A percentile compares a stretch with the other conserved stretches of the same genome.
Evolutionary conservation across 2,113 vertebrate species (phyloP).

Genomic region (Oxygymnocypris stewartii): DNA sequence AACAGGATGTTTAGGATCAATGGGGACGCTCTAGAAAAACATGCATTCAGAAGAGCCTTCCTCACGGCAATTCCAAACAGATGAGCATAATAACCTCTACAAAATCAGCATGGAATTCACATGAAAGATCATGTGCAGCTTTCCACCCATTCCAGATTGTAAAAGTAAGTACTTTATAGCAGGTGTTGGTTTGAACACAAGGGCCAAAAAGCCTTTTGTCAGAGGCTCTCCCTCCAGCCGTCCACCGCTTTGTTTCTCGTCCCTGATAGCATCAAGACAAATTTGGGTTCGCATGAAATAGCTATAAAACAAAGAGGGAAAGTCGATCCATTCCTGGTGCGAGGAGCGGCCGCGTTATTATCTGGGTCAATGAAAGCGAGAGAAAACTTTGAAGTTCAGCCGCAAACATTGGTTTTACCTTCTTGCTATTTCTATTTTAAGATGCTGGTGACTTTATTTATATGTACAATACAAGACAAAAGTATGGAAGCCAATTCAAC

Average conservation of each 20-base stretch:
- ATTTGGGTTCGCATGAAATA: conserved; percentile 50
- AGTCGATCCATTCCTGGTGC: conserved; percentile 23
- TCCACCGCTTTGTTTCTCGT: conserved; percentile 6
- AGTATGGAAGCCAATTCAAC: not conserved
- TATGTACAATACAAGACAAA: not conserved
- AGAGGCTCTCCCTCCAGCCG: conserved; percentile 22
- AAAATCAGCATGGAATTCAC: conserved; percentile 69
- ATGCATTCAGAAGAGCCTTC: conserved; percentile 49
- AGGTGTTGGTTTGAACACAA: conserved; percentile 59
- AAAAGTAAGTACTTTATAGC: conserved; percentile 55
- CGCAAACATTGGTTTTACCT: conserved; percentile 50
- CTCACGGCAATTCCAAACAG: conserved; percentile 76
- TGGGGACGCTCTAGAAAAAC: not conserved
- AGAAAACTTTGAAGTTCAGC: conserved; percentile 54
- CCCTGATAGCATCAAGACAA: conserved; percentile 50
- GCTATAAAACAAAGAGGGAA: conserved; percentile 39
- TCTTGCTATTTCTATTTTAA: not conserved
- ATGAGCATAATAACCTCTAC: conserved; percentile 75
- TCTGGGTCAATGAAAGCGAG: conserved; percentile 43
- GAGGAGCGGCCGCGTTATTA: conserved; percentile 27
- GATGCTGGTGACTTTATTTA: not conserved
- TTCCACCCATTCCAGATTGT: conserved; percentile 61
- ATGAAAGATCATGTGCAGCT: conserved; percentile 69
- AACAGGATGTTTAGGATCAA: not conserved
- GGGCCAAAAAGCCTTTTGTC: conserved; percentile 48